Base-by-base conservation (phyloP, 1,140 invertebrate genomes). In the Centruroides vittatus region DNA sequence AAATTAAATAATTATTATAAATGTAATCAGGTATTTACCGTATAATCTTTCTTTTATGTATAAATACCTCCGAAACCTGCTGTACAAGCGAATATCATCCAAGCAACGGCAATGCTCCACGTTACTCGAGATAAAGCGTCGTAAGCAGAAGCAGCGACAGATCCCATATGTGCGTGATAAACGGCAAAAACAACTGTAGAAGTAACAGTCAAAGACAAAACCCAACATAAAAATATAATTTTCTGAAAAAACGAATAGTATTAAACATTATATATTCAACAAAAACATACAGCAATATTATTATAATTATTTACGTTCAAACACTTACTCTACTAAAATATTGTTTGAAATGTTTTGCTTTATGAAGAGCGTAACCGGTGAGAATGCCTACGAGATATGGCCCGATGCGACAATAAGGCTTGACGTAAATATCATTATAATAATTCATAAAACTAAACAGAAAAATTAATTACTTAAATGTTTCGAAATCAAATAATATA, bases 391-490 rank as follows among this genome's bases (percentile, higher is more conserved):
- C 68, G 52, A 78, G 69, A 62, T 79, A 80, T 5, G 79, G 75
- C 4, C 72, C 73, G 41, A 78, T 74, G 35, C 79, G 70, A 63
- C 74, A 76, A 69, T 79, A 81, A 3, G 80, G 80, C 47, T 75
- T 76, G 5, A 93, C 90, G 65, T 92, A 95, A 67, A 96, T 88
- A 66, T 93, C 88, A 10, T 88, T 84, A 81, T 58, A 64, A n/a
- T 59, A 60, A 12, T 60, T 52, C 64, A 47, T 61, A 54, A 58
- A 60, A 46, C 57, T 41, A 41, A 41, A 6, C 58, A 13, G 11
- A 47, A 58, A 41, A 92, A 88, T 70, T 93, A 93, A 41, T 41
- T 8, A 41, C 8, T 41, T 8, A 41, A 41, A 41, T 8, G 41
- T 41, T 41, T 6, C 1, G 5, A 41, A 41, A 41, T 41, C 41